Evolutionary conservation across 2,888 invertebrate genomes (phyloP).

Genomic region (Dicycla oo): DNA sequence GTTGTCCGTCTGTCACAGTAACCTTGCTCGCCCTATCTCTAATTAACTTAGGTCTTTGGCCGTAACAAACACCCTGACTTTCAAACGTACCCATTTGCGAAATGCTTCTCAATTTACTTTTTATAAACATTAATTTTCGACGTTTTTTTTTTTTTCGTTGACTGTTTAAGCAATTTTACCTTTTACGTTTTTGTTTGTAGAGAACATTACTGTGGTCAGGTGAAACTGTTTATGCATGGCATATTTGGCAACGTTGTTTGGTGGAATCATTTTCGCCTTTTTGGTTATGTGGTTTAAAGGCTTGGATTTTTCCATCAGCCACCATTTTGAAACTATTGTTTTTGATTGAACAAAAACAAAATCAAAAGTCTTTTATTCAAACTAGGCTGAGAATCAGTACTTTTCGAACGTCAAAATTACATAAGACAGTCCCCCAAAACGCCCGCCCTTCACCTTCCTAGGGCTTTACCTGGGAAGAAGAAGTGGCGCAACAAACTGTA

Average conservation of each 20-base stretch:
- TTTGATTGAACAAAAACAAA: no score
- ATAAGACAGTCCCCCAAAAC: no score
- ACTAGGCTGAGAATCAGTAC: no score
- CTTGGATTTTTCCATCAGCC: neutral
- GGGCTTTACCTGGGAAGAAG: no score
- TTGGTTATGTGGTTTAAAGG: neutral
- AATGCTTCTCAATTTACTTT: slow-evolving; percentile 84
- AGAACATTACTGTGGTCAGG: slow-evolving; percentile 51
- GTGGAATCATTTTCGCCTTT: slow-evolving; percentile 9
- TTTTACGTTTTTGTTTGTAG: slow-evolving; percentile 54
- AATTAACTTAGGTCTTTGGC: slow-evolving; percentile 83
- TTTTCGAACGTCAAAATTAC: no score
- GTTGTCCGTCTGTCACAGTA: slow-evolving; percentile 61
- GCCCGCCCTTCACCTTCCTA: no score
- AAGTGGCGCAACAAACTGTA: no score
- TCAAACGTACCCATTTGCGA: slow-evolving; percentile 83
- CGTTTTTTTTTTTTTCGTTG: slow-evolving; percentile 57
- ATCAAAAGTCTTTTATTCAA: no score
- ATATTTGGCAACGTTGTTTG: slow-evolving; percentile 27
- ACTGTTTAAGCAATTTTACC: slow-evolving; percentile 53
- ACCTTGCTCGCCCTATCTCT: slow-evolving; percentile 83
- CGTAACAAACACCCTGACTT: slow-evolving; percentile 82
- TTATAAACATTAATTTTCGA: slow-evolving; percentile 69
- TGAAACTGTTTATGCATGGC: slow-evolving; percentile 39
- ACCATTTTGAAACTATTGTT: no score